Percentiles rank a stretch among this genome's conserved stretches.
phyloP scores from a whole-genome alignment of 2,797 vertebrate species.

The Alectoris magna region DNA sequence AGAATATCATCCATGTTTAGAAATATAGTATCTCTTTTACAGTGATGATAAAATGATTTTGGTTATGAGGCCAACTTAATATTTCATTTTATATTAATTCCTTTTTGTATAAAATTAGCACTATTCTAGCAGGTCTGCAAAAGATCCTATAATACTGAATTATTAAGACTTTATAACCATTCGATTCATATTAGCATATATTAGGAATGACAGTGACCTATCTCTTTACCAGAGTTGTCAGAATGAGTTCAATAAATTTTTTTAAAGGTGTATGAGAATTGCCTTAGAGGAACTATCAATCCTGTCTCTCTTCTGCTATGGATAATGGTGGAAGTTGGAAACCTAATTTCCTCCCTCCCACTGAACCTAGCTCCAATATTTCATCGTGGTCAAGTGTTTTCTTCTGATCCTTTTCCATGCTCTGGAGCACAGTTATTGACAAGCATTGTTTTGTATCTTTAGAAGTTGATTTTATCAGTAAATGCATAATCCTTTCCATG shows the following conservation, averaged over 20 bases:
- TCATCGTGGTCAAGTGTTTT: not conserved
- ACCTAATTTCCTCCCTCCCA: not conserved
- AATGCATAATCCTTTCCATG: not conserved
- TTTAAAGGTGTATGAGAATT: not conserved
- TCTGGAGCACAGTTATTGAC: not conserved
- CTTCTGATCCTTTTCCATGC: not conserved
- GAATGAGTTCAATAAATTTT: not conserved
- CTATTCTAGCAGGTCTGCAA: not conserved
- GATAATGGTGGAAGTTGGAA: not conserved
- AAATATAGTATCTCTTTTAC: constrained; percentile 23
- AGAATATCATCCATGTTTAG: not conserved
- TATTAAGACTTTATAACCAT: not conserved
- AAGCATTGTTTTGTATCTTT: not conserved
- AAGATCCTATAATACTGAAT: constrained; percentile 12
- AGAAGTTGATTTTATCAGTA: not conserved
- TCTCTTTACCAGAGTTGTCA: not conserved
- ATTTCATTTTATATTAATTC: constrained; percentile 61
- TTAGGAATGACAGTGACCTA: not conserved
- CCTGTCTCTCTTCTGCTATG: not conserved
- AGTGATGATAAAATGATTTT: constrained; percentile 23
- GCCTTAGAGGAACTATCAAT: not conserved
- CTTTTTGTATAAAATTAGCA: constrained; percentile 28
- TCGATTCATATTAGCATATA: not conserved
- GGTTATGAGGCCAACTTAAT: constrained; percentile 24
- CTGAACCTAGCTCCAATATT: not conserved